phyloP scores from a whole-genome alignment of 2,113 vertebrate species.

The Pseudonaja textilis region DNA sequence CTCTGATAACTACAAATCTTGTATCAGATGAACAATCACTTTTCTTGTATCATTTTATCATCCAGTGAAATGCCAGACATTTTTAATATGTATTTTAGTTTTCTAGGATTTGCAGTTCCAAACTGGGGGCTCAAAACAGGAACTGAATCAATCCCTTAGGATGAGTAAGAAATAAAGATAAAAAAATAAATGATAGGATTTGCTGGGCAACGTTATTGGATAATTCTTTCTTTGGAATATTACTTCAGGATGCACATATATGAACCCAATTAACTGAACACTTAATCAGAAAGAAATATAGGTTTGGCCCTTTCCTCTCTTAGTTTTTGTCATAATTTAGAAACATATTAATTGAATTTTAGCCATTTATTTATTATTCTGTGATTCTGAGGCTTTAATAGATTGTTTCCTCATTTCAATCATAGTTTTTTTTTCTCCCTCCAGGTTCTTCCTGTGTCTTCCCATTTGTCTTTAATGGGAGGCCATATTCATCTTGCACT shows the following conservation, averaged over 20 bases:
- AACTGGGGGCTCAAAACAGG: background rate
- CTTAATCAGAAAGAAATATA: background rate
- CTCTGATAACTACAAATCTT: background rate
- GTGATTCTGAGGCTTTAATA: background rate
- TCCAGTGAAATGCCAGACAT: background rate
- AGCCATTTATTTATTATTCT: background rate
- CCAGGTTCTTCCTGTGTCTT: background rate
- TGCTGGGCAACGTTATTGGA: background rate
- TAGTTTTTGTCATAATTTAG: background rate
- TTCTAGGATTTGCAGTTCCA: background rate
- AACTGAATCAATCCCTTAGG: background rate
- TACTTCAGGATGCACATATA: background rate
- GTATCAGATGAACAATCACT: background rate
- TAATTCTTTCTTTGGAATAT: background rate
- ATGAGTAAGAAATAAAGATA: background rate
- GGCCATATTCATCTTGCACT: slow-evolving; percentile 5
- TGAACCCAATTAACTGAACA: background rate
- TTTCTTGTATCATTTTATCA: background rate
- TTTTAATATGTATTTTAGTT: background rate
- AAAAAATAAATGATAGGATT: background rate
- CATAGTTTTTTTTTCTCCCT: background rate
- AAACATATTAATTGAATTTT: background rate
- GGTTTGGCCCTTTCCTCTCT: background rate
- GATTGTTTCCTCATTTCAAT: background rate
- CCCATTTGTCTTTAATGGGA: slow-evolving; percentile 20